phyloP scores from a whole-genome alignment of 35 echinoderm and acorn worm species.

The Apostichopus californicus region DNA sequence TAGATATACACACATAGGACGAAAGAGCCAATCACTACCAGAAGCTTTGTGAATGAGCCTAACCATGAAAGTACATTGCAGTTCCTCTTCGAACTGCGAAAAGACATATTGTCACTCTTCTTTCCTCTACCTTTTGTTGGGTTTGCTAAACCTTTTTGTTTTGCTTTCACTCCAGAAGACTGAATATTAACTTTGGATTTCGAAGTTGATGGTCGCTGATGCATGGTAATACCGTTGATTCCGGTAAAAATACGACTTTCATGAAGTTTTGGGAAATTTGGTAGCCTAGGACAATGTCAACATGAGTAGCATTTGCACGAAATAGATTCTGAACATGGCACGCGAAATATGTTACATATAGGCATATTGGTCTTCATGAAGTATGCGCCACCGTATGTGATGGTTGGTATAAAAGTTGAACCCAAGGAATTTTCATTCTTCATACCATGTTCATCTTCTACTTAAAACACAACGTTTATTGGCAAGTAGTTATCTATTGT shows the following conservation, averaged over 20 bases:
- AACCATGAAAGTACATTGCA: neutral
- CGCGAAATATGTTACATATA: too few species aligned
- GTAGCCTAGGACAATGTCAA: neutral
- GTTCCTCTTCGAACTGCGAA: neutral
- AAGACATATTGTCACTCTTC: neutral
- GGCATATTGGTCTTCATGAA: too few species aligned
- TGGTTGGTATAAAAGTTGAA: too few species aligned
- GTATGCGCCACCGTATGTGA: too few species aligned
- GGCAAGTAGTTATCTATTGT: too few species aligned
- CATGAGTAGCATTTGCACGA: neutral
- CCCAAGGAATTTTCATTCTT: too few species aligned
- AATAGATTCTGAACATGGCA: neutral
- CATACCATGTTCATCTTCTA: too few species aligned
- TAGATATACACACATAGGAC: constrained; percentile 43
- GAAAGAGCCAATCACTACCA: constrained; percentile 11
- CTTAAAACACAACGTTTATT: too few species aligned
- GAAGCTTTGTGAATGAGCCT: constrained; percentile 24
- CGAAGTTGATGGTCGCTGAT: neutral
- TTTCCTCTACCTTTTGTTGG: neutral
- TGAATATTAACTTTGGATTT: neutral
- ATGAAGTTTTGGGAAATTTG: neutral
- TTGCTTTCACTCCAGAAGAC: neutral
- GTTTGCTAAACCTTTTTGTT: neutral
- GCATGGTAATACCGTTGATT: neutral
- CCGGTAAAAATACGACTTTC: too few species aligned